Base-by-base conservation (phyloP, 2,888 invertebrate species). In the Dasysyrphus tricinctus region DNA sequence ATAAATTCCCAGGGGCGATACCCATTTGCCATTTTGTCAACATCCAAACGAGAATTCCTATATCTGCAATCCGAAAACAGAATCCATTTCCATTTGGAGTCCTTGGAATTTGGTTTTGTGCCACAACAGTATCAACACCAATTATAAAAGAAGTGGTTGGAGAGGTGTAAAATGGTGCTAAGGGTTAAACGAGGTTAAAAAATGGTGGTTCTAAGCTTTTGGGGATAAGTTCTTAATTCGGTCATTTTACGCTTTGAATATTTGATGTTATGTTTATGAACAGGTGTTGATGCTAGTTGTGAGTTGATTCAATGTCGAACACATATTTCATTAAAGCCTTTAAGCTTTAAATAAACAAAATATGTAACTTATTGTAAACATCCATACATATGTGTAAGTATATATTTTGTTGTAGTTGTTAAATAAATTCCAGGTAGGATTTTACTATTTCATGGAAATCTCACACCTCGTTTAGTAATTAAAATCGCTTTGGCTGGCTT, bases 1-100 rank as follows among this genome's bases (percentile, higher is more conserved):
- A 69, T 32, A 47, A 49, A 67, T 19, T 74, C 85, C 77, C 77
- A 49, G 5, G 32, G 77, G 63, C 56, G 34, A 77, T 61, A 77
- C 77, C 85, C 81, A 85, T 81, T 85, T 85, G 77, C 81, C 63
- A 77, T 85, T 85, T 85, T 81, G 81, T 85, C 85, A 85, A 85
- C 85, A 85, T 80, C 34, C 51, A 74, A 85, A 73, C 72, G 61
- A 80, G 77, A 80, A 63, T 24, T 24, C 24, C 24, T 24, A 24
- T 63, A 81, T 85, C 85, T 80, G 80, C 84, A 80, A 84, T 84
- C 76, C 73, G 73, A 77, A 73, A 85, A 77, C 76, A 59, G 72
- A 80, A 67, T 42, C 61, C 61, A 61, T 61, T 59, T 76, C 72
- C 80, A 84, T 80, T 85, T 77, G 73, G 56, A 77, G 65, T 67